These are phyloP conservation scores for Drosophila dunni DNA, from an alignment of 1,140 invertebrate genomes.

Conservation along the genomic window DNA sequence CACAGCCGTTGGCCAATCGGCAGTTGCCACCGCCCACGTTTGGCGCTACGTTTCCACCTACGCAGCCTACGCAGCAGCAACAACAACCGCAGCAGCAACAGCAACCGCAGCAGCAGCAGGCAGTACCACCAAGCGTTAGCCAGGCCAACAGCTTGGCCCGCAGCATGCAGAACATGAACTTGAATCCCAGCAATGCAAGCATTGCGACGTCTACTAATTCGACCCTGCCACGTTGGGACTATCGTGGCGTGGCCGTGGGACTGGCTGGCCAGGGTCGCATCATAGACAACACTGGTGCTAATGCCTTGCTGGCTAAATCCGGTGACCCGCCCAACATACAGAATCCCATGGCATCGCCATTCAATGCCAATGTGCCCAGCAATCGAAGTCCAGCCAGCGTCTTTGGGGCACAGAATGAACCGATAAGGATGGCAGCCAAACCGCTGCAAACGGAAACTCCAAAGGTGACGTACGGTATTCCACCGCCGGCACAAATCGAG, in stretches of 20 bases:
- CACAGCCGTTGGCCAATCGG: not conserved
- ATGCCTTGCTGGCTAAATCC: constrained; percentile 18
- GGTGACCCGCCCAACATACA: constrained; percentile 6
- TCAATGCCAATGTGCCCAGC: constrained; percentile 36
- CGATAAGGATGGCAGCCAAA: constrained; percentile 3
- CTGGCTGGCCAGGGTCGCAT: constrained; percentile 17
- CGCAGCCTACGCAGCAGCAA: constrained; percentile 8
- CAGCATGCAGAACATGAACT: constrained; percentile 68
- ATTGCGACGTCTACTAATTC: not conserved
- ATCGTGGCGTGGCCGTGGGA: constrained; percentile 48
- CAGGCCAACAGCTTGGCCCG: constrained; percentile 46
- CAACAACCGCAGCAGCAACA: not conserved
- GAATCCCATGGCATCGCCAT: constrained; percentile 49
- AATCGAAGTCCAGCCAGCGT: constrained; percentile 41
- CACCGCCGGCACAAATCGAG: constrained; percentile 17
- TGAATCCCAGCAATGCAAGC: constrained; percentile 56
- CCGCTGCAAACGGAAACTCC: constrained; percentile 21
- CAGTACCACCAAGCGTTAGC: constrained; percentile 6
- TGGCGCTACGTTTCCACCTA: not conserved
- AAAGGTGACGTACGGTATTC: constrained; percentile 46
- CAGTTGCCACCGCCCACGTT: not conserved
- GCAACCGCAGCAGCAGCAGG: constrained; percentile 4
- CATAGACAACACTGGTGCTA: constrained; percentile 20
- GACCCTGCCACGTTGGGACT: constrained; percentile 30
- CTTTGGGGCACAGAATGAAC: constrained; percentile 31